phyloP scores from a whole-genome alignment of 2,888 invertebrate species.

The Microctonus hyperodae region DNA sequence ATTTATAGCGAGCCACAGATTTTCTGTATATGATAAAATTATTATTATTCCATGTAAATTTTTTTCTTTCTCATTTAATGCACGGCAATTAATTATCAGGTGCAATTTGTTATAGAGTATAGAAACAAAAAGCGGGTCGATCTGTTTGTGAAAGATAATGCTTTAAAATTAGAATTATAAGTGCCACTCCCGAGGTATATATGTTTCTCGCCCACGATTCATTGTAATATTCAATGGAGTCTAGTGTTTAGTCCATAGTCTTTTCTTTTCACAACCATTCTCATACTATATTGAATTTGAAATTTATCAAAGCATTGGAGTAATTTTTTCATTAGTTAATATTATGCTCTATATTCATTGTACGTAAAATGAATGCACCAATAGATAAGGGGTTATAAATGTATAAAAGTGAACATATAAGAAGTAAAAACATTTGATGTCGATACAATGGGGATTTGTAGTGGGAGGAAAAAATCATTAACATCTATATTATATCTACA shows the following conservation, averaged over 20 bases:
- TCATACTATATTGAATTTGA: not conserved
- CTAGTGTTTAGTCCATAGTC: not conserved
- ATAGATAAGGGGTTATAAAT: slow-evolving; percentile 17
- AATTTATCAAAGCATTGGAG: slow-evolving; percentile 20
- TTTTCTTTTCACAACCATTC: not conserved
- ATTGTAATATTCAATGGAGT: slow-evolving; percentile 21
- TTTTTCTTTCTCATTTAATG: not conserved
- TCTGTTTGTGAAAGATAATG: slow-evolving; percentile 9
- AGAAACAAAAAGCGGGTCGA: not conserved
- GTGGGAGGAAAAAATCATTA: no score
- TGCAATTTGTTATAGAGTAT: not conserved
- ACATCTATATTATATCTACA: not conserved
- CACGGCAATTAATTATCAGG: no score
- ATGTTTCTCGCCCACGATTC: slow-evolving; percentile 28
- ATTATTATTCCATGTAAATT: not conserved
- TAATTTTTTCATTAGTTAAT: slow-evolving; percentile 4
- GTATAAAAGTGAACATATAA: not conserved
- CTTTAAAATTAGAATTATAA: slow-evolving; percentile 47
- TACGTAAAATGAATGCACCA: not conserved
- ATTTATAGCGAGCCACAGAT: not conserved
- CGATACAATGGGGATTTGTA: not conserved
- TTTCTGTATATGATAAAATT: not conserved
- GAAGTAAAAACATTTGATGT: not conserved
- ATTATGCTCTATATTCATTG: no score
- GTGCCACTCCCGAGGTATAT: slow-evolving; percentile 37